phyloP scores from a whole-genome alignment of 2,888 invertebrate species.

The Odontothrips loti region DNA sequence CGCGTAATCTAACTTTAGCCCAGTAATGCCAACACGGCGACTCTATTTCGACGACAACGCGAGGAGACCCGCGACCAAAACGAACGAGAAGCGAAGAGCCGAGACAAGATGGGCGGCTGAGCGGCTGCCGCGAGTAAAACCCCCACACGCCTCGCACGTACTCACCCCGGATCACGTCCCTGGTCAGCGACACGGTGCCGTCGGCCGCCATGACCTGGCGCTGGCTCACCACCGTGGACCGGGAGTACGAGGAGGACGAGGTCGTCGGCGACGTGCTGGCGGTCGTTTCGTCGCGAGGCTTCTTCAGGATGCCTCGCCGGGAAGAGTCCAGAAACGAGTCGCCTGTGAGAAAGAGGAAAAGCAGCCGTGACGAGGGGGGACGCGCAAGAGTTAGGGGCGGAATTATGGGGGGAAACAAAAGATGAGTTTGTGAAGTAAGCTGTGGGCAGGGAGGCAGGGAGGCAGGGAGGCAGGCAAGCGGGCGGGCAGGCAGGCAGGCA shows the following conservation, averaged over 20 bases:
- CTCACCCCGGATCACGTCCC: constrained; percentile 42
- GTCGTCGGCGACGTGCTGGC: constrained; percentile 33
- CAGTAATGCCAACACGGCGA: constrained; percentile 3
- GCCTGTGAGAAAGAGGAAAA: neutral
- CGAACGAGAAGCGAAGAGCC: neutral
- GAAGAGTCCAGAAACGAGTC: constrained; percentile 3
- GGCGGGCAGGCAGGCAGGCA: too few relatives aligned
- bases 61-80: neutral
- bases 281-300: constrained; percentile 36
- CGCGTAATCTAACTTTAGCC: constrained; percentile 1
- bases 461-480: too few relatives aligned
- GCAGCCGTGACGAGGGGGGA: neutral
- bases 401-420: too few relatives aligned
- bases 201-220: constrained; percentile 41
- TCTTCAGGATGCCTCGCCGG: constrained; percentile 40
- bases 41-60: neutral
- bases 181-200: constrained; percentile 42
- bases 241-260: constrained; percentile 32
- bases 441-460: too few relatives aligned
- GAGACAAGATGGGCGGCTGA: neutral
- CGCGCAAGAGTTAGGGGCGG: neutral
- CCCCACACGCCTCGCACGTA: neutral
- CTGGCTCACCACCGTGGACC: constrained; percentile 41
- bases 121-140: neutral
- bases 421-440: too few relatives aligned